These are phyloP conservation scores for Synanthedon vespiformis DNA, from an alignment of 2,888 invertebrate species.

Conservation along the genomic window DNA sequence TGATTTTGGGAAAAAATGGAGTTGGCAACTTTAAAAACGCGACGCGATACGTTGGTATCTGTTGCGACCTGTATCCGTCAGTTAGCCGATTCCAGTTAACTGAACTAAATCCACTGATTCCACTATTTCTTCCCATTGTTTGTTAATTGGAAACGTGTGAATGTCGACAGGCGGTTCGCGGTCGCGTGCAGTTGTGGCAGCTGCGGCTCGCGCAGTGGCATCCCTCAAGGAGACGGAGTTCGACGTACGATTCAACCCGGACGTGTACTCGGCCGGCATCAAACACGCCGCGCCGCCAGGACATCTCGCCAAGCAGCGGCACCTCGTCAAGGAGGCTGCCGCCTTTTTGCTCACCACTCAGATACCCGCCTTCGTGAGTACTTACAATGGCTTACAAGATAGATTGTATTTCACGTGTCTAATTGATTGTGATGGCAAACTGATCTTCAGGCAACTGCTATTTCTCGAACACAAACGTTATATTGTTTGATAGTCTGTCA, in stretches of 20 bases:
- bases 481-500: no score
- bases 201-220: slow-evolving; percentile 91
- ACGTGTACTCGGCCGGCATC: slow-evolving; percentile 96
- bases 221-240: slow-evolving; percentile 96
- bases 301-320: slow-evolving; percentile 83
- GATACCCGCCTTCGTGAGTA: slow-evolving; percentile 91
- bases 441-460: no score
- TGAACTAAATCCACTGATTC: background rate
- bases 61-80: no score
- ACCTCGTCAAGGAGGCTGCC: slow-evolving; percentile 94
- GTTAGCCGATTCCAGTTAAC: no score
- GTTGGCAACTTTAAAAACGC: no score
- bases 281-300: slow-evolving; percentile 79
- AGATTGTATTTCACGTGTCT: no score
- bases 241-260: slow-evolving; percentile 97
- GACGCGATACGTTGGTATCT: no score
- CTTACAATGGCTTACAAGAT: background rate
- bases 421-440: no score
- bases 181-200: slow-evolving; percentile 87
- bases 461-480: no score
- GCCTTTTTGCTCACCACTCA: slow-evolving; percentile 94
- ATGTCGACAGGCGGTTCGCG: slow-evolving; percentile 80
- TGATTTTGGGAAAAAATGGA: no score
- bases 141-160: background rate
- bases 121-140: slow-evolving; percentile 5